Evolutionary conservation across 2,888 invertebrate species (phyloP).

Genomic region (Chesias legatella): DNA sequence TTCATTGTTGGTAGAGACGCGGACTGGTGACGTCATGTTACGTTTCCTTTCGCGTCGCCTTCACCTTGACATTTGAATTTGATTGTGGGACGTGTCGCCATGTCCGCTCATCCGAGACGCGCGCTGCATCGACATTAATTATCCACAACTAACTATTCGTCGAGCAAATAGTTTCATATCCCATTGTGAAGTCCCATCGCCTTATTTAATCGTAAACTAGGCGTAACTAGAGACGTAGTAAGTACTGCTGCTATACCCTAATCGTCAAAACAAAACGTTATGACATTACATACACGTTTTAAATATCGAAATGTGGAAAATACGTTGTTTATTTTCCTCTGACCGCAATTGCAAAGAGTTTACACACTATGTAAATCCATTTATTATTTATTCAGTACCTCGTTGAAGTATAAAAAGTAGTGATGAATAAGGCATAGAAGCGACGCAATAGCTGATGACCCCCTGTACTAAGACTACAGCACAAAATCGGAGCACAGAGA

Average conservation of each 20-base stretch:
- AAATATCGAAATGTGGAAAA: constrained; percentile 17
- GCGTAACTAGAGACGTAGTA: too few relatives aligned
- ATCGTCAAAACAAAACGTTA: constrained; percentile 15
- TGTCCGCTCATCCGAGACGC: constrained; percentile 51
- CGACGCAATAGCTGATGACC: constrained; percentile 34
- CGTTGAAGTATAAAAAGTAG: not conserved
- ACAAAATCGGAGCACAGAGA: too few relatives aligned
- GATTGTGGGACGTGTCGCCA: constrained; percentile 65
- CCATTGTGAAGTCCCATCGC: not conserved
- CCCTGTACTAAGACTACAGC: too few relatives aligned
- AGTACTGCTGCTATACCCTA: too few relatives aligned
- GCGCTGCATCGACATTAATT: constrained; percentile 50
- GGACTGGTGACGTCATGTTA: constrained; percentile 65
- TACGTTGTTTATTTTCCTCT: constrained; percentile 21
- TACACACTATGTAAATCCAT: constrained; percentile 6
- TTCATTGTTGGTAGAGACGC: constrained; percentile 57
- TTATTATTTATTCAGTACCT: constrained; percentile 12
- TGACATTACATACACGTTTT: constrained; percentile 15
- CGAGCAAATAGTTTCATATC: constrained; percentile 4
- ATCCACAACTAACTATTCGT: constrained; percentile 25
- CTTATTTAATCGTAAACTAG: not conserved
- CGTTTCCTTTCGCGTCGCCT: constrained; percentile 72
- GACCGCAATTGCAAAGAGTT: constrained; percentile 11
- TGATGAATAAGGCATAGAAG: not conserved
- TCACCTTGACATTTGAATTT: constrained; percentile 76